phyloP scores from a whole-genome alignment of 2,888 invertebrate genomes.

The Nebria brevicollis region DNA sequence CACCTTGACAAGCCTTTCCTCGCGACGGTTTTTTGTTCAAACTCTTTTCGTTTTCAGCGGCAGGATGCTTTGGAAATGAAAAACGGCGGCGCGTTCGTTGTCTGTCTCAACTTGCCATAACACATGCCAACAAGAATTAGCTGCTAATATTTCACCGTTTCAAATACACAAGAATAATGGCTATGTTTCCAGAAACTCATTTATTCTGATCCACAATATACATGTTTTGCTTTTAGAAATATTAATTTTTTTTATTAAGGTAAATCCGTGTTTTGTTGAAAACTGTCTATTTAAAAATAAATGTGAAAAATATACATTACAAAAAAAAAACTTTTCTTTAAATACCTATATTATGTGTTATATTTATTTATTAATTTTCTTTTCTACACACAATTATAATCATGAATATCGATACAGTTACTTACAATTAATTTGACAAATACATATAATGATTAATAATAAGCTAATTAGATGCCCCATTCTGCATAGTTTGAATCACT shows the following conservation, averaged over 20 bases:
- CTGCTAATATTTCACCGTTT: slow-evolving; percentile 29
- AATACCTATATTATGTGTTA: too few relatives aligned
- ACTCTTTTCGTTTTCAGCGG: background rate
- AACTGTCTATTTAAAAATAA: too few relatives aligned
- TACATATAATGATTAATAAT: too few relatives aligned
- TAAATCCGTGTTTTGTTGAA: too few relatives aligned
- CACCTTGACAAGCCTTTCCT: slow-evolving; percentile 42
- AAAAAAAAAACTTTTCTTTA: too few relatives aligned
- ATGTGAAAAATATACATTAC: too few relatives aligned
- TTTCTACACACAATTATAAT: too few relatives aligned
- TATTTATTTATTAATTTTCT: too few relatives aligned
- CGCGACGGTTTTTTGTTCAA: slow-evolving; percentile 21
- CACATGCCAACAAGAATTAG: slow-evolving; percentile 40
- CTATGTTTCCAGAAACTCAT: background rate
- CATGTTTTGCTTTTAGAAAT: slow-evolving; percentile 26
- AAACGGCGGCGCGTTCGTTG: slow-evolving; percentile 26
- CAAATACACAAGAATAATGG: background rate
- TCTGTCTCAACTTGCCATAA: slow-evolving; percentile 32
- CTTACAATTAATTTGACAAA: too few relatives aligned
- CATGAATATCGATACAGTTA: too few relatives aligned
- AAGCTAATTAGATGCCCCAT: too few relatives aligned
- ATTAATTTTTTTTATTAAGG: too few relatives aligned
- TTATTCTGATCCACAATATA: slow-evolving; percentile 23
- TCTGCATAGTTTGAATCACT: background rate
- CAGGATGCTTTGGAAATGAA: slow-evolving; percentile 42